Evolutionary conservation across 1,140 invertebrate genomes (phyloP).

Genomic region (Drosophila asahinai): DNA sequence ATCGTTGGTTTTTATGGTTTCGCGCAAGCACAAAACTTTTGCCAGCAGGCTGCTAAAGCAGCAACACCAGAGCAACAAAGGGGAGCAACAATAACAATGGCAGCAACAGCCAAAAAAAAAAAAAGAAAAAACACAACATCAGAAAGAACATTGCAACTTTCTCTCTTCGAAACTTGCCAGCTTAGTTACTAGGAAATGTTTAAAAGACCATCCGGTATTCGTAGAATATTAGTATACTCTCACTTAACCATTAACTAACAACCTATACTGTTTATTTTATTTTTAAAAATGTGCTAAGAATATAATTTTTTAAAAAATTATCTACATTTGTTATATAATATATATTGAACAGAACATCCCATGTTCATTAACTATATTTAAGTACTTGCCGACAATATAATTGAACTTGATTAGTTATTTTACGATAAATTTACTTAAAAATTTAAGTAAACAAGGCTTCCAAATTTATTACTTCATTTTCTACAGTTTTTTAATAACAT

Average conservation of each 20-base stretch:
- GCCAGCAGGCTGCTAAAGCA: conserved; percentile 39
- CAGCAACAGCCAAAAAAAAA: conserved; percentile 21
- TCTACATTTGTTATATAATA: too few species aligned
- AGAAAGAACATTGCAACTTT: conserved; percentile 11
- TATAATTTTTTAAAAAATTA: too few species aligned
- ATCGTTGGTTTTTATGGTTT: conserved; percentile 81
- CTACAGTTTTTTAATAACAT: background rate
- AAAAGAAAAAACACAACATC: conserved; percentile 5
- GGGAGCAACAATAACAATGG: conserved; percentile 28
- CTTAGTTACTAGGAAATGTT: conserved; percentile 17
- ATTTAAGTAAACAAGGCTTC: background rate
- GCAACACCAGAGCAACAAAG: conserved; percentile 37
- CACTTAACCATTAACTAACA: background rate
- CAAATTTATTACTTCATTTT: too few species aligned
- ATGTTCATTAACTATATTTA: too few species aligned
- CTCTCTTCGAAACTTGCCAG: conserved; percentile 1
- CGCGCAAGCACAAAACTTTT: conserved; percentile 79
- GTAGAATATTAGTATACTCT: background rate
- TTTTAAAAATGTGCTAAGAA: too few species aligned
- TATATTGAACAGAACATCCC: too few species aligned
- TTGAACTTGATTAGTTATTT: too few species aligned
- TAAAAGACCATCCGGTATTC: background rate
- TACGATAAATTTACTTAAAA: too few species aligned
- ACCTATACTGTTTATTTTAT: background rate
- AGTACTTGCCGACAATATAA: too few species aligned